These are phyloP conservation scores for Nematostella vectensis DNA, from an alignment of 92 coral and sea anemone genomes.

Conservation along the genomic window DNA sequence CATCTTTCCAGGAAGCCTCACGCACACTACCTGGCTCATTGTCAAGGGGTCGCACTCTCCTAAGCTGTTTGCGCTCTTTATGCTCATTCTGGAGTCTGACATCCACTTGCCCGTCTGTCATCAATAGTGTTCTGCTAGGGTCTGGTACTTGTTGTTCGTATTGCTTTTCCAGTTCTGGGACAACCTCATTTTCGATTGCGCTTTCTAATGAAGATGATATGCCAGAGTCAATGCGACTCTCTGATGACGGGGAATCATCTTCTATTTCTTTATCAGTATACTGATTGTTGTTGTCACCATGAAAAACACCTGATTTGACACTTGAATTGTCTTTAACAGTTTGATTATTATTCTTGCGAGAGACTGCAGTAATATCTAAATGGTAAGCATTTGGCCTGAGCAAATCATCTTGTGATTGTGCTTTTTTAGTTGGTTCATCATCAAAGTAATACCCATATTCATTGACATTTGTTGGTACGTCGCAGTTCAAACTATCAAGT, in stretches of 20 bases:
- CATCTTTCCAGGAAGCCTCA: constrained; percentile 74
- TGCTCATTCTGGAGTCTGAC: not conserved
- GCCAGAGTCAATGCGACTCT: constrained; percentile 31
- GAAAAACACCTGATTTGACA: not conserved
- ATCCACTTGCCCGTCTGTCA: constrained; percentile 9
- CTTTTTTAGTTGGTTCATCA: constrained; percentile 44
- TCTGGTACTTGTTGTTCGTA: not conserved
- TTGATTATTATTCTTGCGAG: not conserved
- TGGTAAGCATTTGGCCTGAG: constrained; percentile 58
- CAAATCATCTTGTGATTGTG: constrained; percentile 21
- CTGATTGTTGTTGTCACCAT: not conserved
- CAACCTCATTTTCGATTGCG: constrained; percentile 20
- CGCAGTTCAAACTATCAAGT: constrained; percentile 23
- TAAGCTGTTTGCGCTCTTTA: constrained; percentile 8
- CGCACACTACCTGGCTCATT: constrained; percentile 51
- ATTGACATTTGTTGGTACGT: constrained; percentile 2
- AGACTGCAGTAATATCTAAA: constrained; percentile 19
- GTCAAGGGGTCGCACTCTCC: constrained; percentile 7
- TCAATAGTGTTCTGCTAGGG: not conserved
- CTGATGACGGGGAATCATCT: constrained; percentile 8
- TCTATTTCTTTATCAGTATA: not conserved
- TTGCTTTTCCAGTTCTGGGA: constrained; percentile 12
- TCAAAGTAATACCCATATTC: constrained; percentile 34
- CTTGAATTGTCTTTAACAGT: not conserved
- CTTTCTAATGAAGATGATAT: constrained; percentile 33